Evolutionary conservation across 2,797 vertebrate species (phyloP).

Genomic region (Enteromius viviparus): DNA sequence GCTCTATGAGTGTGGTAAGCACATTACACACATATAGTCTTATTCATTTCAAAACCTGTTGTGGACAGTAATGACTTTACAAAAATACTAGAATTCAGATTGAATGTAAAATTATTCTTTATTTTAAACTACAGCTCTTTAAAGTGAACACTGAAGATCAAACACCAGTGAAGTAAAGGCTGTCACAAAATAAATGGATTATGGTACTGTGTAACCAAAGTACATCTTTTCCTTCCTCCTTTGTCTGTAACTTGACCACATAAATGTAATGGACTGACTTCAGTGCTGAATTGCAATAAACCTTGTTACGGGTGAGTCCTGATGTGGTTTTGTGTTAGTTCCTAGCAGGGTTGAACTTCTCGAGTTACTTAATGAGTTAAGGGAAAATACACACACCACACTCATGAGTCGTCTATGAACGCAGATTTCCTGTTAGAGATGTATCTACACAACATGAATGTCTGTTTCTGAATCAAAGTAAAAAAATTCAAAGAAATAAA

Average conservation of each 20-base stretch:
- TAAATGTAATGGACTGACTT: slow-evolving; percentile 17
- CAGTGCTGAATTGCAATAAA: slow-evolving; percentile 14
- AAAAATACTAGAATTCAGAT: neutral
- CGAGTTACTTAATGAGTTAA: neutral
- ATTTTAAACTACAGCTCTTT: slow-evolving; percentile 12
- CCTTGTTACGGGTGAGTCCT: neutral
- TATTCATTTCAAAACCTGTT: neutral
- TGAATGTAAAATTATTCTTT: neutral
- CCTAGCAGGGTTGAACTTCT: slow-evolving; percentile 17
- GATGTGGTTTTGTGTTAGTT: neutral
- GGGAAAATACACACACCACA: neutral
- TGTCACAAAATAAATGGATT: slow-evolving; percentile 1
- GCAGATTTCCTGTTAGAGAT: neutral
- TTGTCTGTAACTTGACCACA: slow-evolving; percentile 9
- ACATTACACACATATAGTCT: slow-evolving; percentile 3
- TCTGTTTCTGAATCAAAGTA: slow-evolving; percentile 4
- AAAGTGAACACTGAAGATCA: slow-evolving; percentile 9
- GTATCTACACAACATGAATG: neutral
- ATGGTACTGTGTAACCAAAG: neutral
- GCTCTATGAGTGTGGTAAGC: slow-evolving; percentile 51
- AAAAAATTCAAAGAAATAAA: neutral
- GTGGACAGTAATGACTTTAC: neutral
- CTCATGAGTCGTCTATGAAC: neutral
- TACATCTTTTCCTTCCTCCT: neutral
- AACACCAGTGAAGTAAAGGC: neutral